phyloP scores from a whole-genome alignment of 1,140 invertebrate species.

The Myzus persicae region DNA sequence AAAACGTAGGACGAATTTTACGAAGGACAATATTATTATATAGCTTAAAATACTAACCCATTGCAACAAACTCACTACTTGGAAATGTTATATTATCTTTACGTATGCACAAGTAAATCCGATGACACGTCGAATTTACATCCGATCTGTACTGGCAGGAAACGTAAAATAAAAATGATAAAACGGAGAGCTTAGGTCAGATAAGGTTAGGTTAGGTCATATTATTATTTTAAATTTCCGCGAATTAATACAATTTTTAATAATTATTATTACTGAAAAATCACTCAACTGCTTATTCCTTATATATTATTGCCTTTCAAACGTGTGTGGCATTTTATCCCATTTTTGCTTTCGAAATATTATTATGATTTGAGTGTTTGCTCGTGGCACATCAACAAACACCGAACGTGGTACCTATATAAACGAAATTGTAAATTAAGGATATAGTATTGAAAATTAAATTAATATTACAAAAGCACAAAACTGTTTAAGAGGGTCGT shows the following conservation, averaged over 20 bases:
- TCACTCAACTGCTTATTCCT: neutral
- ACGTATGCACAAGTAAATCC: neutral
- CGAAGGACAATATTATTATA: too few relatives aligned
- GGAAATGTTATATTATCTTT: neutral
- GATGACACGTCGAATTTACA: neutral
- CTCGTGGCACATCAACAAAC: neutral
- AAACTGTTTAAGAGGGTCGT: neutral
- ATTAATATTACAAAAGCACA: neutral
- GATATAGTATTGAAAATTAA: neutral
- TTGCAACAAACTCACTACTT: neutral
- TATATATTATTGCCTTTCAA: too few relatives aligned
- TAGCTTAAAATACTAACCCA: neutral
- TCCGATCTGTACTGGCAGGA: neutral
- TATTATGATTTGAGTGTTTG: neutral
- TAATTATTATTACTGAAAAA: neutral
- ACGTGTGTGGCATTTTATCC: neutral
- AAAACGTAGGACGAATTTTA: neutral
- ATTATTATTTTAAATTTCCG: neutral
- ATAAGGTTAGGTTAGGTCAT: neutral
- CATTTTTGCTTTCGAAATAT: neutral
- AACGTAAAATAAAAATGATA: neutral
- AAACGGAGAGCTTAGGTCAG: neutral
- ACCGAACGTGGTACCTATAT: neutral
- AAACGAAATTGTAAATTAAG: neutral
- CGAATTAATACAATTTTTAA: neutral